Evolutionary conservation across 1,140 invertebrate species (phyloP).

Genomic region (Halesus radiatus): DNA sequence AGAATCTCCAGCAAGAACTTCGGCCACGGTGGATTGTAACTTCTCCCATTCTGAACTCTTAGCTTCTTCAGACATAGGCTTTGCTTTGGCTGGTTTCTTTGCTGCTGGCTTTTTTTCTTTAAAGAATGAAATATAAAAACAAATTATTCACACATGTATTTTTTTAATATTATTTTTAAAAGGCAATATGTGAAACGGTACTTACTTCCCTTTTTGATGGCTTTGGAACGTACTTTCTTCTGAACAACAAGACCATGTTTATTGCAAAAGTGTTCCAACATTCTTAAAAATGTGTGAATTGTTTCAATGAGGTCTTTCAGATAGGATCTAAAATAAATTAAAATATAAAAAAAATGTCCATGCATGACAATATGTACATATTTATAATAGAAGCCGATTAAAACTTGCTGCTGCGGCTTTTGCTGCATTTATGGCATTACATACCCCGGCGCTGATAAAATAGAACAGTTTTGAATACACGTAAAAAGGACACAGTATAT

Average conservation of each 20-base stretch:
- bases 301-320: slow-evolving; percentile 91
- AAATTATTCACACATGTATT: background rate
- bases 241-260: slow-evolving; percentile 82
- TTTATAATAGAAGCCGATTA: no score
- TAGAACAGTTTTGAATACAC: no score
- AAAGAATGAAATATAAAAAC: background rate
- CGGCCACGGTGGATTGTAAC: slow-evolving; percentile 77
- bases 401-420: no score
- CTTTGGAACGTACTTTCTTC: slow-evolving; percentile 73
- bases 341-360: no score
- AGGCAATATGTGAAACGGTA: background rate
- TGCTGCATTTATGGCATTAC: no score
- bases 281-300: slow-evolving; percentile 92
- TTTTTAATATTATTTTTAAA: background rate
- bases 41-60: slow-evolving; percentile 78
- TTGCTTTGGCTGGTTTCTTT: slow-evolving; percentile 51
- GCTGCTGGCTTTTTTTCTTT: slow-evolving; percentile 58
- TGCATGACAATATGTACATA: no score
- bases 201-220: slow-evolving; percentile 70
- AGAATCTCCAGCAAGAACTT: slow-evolving; percentile 74
- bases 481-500: no score
- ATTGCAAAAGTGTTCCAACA: slow-evolving; percentile 87
- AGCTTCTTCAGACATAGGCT: slow-evolving; percentile 30
- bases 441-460: no score
- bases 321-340: slow-evolving; percentile 75